A percentile compares a stretch with the other conserved stretches of the same genome.
Evolutionary conservation across 2,888 invertebrate genomes (phyloP).

Genomic region (Trissoscelio sp.): DNA sequence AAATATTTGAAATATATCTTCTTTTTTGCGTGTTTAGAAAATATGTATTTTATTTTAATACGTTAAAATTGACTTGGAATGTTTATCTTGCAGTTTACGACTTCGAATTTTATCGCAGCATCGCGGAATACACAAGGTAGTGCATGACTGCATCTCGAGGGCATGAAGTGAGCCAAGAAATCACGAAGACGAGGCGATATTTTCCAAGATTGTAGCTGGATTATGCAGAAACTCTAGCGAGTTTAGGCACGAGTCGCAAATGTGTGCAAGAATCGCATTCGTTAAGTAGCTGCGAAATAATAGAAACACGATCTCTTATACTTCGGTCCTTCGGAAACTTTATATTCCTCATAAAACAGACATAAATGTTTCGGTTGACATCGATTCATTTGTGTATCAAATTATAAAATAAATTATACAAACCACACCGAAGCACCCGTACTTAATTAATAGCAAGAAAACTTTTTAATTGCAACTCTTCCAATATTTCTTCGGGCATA

Average conservation of each 20-base stretch:
- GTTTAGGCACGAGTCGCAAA: constrained; percentile 28
- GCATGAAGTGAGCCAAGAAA: constrained; percentile 55
- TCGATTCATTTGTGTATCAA: not conserved
- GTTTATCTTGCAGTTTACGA: constrained; percentile 49
- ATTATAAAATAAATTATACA: constrained; percentile 17
- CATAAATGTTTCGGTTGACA: constrained; percentile 4
- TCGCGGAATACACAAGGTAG: constrained; percentile 36
- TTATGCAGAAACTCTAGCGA: constrained; percentile 38
- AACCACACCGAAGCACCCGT: not conserved
- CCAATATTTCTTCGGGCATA: not conserved
- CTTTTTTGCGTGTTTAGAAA: constrained; percentile 22
- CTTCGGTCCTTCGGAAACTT: constrained; percentile 1
- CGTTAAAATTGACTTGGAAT: constrained; percentile 50
- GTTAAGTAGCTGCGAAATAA: constrained; percentile 37
- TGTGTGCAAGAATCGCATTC: not conserved
- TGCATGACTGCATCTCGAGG: constrained; percentile 56
- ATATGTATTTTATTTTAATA: constrained; percentile 39
- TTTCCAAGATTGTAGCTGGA: constrained; percentile 50
- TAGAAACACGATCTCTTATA: constrained; percentile 29
- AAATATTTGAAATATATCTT: constrained; percentile 25
- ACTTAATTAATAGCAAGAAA: constrained; percentile 9
- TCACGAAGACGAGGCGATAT: constrained; percentile 53
- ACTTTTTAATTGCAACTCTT: not conserved
- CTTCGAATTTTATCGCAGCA: constrained; percentile 52
- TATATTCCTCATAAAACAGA: not conserved